Percentiles rank a stretch among this genome's conserved stretches.
Evolutionary conservation across 2,888 invertebrate species (phyloP).

Genomic region (Invenusta paracnida): DNA sequence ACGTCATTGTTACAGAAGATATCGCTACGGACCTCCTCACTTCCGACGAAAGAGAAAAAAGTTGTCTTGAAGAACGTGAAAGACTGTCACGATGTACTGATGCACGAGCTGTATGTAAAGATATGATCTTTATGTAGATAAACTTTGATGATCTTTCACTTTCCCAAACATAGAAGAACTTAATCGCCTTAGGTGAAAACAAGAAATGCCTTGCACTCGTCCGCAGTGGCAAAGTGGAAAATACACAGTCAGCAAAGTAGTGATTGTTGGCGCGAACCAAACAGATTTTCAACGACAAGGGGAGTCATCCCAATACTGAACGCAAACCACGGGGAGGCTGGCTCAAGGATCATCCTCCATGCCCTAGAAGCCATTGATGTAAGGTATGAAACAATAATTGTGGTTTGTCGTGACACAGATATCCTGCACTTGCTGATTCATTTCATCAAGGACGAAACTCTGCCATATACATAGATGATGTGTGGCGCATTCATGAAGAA

Average conservation of each 20-base stretch:
- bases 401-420: not conserved
- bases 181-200: not conserved
- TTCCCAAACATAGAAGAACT: slow-evolving; percentile 18
- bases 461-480: not conserved
- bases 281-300: slow-evolving; percentile 3
- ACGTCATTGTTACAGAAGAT: too few relatives aligned
- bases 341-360: not conserved
- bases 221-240: not conserved
- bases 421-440: slow-evolving; percentile 8
- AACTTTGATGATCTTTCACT: not conserved
- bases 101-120: not conserved
- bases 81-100: too few relatives aligned
- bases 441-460: slow-evolving; percentile 1
- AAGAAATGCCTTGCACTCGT: not conserved
- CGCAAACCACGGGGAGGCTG: not conserved
- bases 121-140: not conserved
- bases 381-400: slow-evolving; percentile 12
- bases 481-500: not conserved
- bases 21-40: too few relatives aligned
- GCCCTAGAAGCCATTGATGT: slow-evolving; percentile 4
- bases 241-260: not conserved
- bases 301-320: not conserved
- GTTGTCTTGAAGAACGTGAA: too few relatives aligned
- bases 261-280: not conserved
- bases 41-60: not conserved